Evolutionary conservation across 2,113 vertebrate species (phyloP).

Genomic region (Martes martes): DNA sequence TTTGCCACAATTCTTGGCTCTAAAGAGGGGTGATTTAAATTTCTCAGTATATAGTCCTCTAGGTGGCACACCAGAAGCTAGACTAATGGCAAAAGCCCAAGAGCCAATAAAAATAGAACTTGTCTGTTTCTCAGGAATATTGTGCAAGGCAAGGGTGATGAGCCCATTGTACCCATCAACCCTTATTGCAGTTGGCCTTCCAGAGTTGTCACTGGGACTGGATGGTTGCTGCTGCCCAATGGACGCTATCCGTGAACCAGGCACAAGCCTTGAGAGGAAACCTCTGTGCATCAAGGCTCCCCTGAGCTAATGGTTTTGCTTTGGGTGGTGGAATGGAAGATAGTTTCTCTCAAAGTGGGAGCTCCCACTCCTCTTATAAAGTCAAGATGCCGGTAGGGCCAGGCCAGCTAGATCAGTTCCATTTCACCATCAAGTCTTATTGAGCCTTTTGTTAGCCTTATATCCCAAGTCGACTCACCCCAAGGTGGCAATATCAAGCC

Average conservation of each 20-base stretch:
- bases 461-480: background rate
- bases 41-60: background rate
- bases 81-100: background rate
- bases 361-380: background rate
- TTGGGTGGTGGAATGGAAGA: background rate
- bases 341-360: background rate
- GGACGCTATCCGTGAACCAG: background rate
- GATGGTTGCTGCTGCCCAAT: background rate
- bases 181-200: background rate
- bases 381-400: background rate
- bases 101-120: background rate
- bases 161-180: background rate
- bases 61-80: background rate
- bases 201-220: background rate
- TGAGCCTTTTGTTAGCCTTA: background rate
- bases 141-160: background rate
- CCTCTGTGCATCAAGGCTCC: background rate
- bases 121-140: background rate
- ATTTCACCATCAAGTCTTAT: background rate
- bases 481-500: background rate
- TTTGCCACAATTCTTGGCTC: background rate
- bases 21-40: background rate
- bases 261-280: background rate
- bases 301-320: background rate
- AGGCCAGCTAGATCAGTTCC: background rate